phyloP scores from a whole-genome alignment of 2,888 invertebrate species.

The Gymnocheta viridis region DNA sequence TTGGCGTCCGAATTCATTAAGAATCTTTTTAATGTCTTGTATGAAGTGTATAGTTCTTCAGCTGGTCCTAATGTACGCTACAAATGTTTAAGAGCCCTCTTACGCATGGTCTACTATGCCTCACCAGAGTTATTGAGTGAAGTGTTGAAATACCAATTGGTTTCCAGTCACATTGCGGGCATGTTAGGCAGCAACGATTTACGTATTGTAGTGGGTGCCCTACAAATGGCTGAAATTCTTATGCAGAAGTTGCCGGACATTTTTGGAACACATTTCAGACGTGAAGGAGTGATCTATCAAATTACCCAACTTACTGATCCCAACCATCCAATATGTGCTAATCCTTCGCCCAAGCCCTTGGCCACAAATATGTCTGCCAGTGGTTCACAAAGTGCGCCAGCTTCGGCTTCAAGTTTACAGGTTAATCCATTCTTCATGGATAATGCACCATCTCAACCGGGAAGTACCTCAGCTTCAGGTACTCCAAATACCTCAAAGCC shows the following conservation, averaged over 20 bases:
- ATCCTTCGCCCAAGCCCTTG: slow-evolving; percentile 83
- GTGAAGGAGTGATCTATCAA: slow-evolving; percentile 99
- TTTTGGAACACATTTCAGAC: slow-evolving; percentile 96
- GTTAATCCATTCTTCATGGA: slow-evolving; percentile 80
- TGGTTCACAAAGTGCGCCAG: slow-evolving; percentile 79
- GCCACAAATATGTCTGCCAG: slow-evolving; percentile 75
- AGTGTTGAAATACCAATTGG: slow-evolving; percentile 87
- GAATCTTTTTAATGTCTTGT: slow-evolving; percentile 95
- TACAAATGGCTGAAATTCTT: slow-evolving; percentile 98
- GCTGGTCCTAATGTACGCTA: slow-evolving; percentile 98
- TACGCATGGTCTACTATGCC: slow-evolving; percentile 98
- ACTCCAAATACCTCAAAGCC: slow-evolving; percentile 79
- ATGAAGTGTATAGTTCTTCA: slow-evolving; percentile 99
- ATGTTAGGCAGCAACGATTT: slow-evolving; percentile 99
- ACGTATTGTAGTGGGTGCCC: slow-evolving; percentile 96
- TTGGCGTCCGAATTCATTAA: slow-evolving; percentile 87
- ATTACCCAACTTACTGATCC: slow-evolving; percentile 87
- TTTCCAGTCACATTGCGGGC: slow-evolving; percentile 98
- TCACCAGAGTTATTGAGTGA: slow-evolving; percentile 92
- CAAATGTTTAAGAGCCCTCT: slow-evolving; percentile 96
- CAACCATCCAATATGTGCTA: slow-evolving; percentile 84
- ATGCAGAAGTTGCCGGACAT: slow-evolving; percentile 98
- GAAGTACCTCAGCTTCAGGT: slow-evolving; percentile 74
- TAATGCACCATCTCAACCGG: slow-evolving; percentile 62
- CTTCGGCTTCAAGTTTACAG: slow-evolving; percentile 79